These are phyloP conservation scores for Hypotaenidia philippensis DNA, from an alignment of 2,797 vertebrate genomes.

Conservation along the genomic window DNA sequence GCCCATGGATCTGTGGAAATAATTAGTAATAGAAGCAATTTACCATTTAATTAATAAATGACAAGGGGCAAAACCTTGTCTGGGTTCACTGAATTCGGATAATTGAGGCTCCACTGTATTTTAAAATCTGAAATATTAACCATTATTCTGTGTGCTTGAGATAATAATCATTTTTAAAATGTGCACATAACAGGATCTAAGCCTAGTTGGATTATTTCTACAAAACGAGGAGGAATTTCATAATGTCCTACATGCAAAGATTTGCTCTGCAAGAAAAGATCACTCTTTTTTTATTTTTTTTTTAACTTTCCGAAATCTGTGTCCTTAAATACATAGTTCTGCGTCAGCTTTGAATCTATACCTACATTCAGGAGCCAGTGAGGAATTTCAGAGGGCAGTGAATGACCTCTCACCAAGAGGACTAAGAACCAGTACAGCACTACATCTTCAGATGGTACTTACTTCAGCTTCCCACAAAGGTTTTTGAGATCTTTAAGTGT, in stretches of 20 bases:
- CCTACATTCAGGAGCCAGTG: neutral
- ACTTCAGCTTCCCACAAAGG: neutral
- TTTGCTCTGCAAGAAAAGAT: conserved; percentile 21
- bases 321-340: neutral
- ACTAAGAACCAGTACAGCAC: neutral
- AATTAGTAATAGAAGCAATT: conserved; percentile 74
- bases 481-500: neutral
- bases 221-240: neutral
- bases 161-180: neutral
- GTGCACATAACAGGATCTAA: conserved; percentile 5
- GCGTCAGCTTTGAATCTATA: conserved; percentile 11
- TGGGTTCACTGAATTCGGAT: conserved; percentile 71
- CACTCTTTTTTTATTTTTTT: neutral
- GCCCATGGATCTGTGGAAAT: conserved; percentile 68
- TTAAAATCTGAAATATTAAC: conserved; percentile 71
- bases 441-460: conserved; percentile 29
- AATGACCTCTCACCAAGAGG: neutral
- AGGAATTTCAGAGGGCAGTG: conserved; percentile 22
- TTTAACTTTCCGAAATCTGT: neutral
- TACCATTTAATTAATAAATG: conserved; percentile 76
- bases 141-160: conserved; percentile 59
- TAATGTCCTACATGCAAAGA: neutral
- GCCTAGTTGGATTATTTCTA: conserved; percentile 14
- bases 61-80: conserved; percentile 69
- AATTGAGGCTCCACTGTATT: conserved; percentile 67